phyloP scores from a whole-genome alignment of 1,140 invertebrate genomes.

The Thaumatotibia leucotreta region DNA sequence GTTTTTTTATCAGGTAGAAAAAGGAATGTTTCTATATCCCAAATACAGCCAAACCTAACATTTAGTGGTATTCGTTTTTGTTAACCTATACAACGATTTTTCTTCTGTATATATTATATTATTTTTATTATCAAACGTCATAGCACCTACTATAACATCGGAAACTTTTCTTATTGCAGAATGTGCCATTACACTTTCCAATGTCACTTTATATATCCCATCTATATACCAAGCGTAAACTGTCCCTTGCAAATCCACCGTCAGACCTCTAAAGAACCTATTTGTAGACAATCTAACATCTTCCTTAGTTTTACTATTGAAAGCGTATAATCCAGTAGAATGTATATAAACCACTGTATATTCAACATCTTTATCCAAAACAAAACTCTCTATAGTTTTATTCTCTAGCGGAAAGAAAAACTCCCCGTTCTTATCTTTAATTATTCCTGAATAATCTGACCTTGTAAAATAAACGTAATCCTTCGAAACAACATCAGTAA shows the following conservation, averaged over 20 bases:
- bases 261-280: constrained; percentile 54
- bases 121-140: constrained; percentile 62
- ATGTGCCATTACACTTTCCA: constrained; percentile 35
- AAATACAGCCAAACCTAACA: constrained; percentile 32
- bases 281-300: constrained; percentile 44
- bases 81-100: constrained; percentile 43
- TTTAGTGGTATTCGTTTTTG: constrained; percentile 26
- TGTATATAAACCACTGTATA: constrained; percentile 43
- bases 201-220: constrained; percentile 50
- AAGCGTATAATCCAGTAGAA: constrained; percentile 23
- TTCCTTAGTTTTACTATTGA: constrained; percentile 13
- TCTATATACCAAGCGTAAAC: constrained; percentile 66
- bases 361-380: constrained; percentile 41
- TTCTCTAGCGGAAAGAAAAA: constrained; percentile 43
- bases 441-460: constrained; percentile 40
- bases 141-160: constrained; percentile 40
- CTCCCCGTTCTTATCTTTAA: constrained; percentile 49
- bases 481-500: constrained; percentile 51
- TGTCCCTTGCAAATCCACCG: constrained; percentile 45
- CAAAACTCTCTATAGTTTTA: constrained; percentile 47
- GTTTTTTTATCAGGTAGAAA: neutral
- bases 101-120: constrained; percentile 54
- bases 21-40: constrained; percentile 7
- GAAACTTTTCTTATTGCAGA: constrained; percentile 43
- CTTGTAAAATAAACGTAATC: constrained; percentile 53